phyloP scores from a whole-genome alignment of 1,140 invertebrate genomes.

The Heliconius hewitsoni region DNA sequence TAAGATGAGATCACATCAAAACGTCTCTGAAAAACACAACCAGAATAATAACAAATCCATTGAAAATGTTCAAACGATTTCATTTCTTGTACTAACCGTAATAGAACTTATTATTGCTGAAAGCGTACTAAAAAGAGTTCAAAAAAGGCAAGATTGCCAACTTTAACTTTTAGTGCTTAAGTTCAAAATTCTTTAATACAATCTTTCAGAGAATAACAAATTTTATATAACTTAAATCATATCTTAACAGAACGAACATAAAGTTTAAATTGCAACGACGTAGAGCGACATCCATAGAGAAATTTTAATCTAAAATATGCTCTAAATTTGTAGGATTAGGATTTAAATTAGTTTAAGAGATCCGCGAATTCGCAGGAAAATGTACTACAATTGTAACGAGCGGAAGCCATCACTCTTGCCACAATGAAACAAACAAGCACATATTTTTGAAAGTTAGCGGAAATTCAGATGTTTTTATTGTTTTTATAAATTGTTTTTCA shows the following conservation, averaged over 20 bases:
- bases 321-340: not conserved
- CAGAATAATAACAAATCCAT: conserved; percentile 2
- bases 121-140: not conserved
- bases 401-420: conserved; percentile 35
- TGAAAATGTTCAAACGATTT: not conserved
- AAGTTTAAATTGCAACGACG: not conserved
- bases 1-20: not conserved
- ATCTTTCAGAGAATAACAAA: not conserved
- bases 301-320: not conserved
- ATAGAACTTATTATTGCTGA: conserved; percentile 8
- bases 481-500: conserved; percentile 28
- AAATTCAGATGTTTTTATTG: conserved; percentile 34
- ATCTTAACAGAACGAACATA: not conserved
- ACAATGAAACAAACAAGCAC: conserved; percentile 37
- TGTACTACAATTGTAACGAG: conserved; percentile 32
- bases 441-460: conserved; percentile 35
- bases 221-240: not conserved
- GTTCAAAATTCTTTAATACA: conserved; percentile 3
- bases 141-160: conserved; percentile 1
- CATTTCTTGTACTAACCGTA: not conserved
- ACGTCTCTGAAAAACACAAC: not conserved
- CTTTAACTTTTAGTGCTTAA: conserved; percentile 3
- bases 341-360: not conserved
- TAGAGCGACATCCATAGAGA: not conserved
- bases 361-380: conserved; percentile 20